Base-by-base conservation (phyloP, 1,140 invertebrate genomes). In the Tribolium madens region DNA sequence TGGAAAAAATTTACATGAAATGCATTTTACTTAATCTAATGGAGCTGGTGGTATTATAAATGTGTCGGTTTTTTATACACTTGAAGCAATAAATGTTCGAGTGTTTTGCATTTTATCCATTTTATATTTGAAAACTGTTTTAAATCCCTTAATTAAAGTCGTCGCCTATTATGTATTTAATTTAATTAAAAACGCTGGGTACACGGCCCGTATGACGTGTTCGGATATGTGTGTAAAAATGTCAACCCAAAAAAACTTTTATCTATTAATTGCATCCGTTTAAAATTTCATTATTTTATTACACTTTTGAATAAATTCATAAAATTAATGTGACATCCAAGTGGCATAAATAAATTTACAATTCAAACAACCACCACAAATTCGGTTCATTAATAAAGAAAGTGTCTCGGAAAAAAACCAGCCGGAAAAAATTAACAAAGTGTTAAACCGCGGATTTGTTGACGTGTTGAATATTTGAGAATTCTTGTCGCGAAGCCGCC, bases 261-360 rank as follows among this genome's bases (percentile, higher is more conserved):
- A 72, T 72, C 70, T 72, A 72, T 72, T 72, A 72, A 72, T 72
- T 72, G 46, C 70, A 72, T 72, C 70, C 70, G 26, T 72, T 72
- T 50, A 50, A 72, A 72, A 50, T 72, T 72, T 72, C 36, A 72
- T 72, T 72, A 72, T 72, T 72, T 72, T 72, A 72, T 72, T 72
- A 71, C 18, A 26, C 50, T 72, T 71, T 72, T 71, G 68, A 71
- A 71, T 71, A 71, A 47, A 71, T 71, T 26, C 42, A 72, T 71
- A 46, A 72, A 72, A 72, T 72, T 10, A 31, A 72, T 31, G 46
- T 17, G 50, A 12, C 42, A 72, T 72, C 21, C 70, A 50, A 72
- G 70, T 72, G 70, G 48, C 70, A 52, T 50, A 72, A 72, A 47
- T 48, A 52, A 50, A 72, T 72, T 72, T 71, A 72, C 70, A 72